Percentiles rank a stretch among this genome's conserved stretches.
Conservation (phyloP, 2,797 vertebrate genomes). For the Petrocephalus sullivani region DNA sequence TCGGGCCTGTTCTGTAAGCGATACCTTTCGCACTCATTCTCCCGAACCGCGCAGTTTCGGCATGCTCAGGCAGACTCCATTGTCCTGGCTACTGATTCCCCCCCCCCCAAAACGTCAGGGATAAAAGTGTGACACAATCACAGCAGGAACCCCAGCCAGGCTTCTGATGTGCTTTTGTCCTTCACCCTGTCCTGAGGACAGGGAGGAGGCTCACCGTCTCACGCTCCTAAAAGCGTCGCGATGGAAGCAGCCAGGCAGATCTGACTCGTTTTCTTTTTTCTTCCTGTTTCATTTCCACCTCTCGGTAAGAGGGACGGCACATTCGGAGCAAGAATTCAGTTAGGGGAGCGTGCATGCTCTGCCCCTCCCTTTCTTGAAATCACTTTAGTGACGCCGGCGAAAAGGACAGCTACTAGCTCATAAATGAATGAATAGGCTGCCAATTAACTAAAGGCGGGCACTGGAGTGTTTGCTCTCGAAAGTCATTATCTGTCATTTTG, state of each 20-base stretch:
- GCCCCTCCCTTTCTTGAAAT: not conserved
- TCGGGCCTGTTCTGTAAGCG: not conserved
- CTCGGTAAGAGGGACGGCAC: not conserved
- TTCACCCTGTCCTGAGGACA: not conserved
- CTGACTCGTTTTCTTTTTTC: not conserved
- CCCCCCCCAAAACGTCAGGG: not conserved
- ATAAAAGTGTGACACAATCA: not conserved
- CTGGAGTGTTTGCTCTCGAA: constrained; percentile 40
- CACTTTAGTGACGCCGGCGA: not conserved
- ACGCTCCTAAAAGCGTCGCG: not conserved
- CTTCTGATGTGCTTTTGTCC: not conserved
- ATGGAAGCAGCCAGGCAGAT: not conserved
- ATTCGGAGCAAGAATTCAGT: not conserved
- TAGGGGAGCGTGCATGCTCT: not conserved
- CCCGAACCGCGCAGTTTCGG: not conserved
- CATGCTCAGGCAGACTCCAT: not conserved
- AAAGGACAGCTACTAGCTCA: not conserved
- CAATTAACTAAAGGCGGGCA: not conserved
- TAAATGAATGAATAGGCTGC: constrained; percentile 20
- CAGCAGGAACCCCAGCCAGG: not conserved
- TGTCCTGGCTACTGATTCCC: not conserved
- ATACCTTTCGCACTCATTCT: not conserved
- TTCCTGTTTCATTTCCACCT: not conserved
- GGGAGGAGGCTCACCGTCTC: not conserved
- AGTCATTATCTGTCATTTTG: constrained; percentile 39